Evolutionary conservation across 2,113 vertebrate species (phyloP).

Genomic region (Gobius niger): DNA sequence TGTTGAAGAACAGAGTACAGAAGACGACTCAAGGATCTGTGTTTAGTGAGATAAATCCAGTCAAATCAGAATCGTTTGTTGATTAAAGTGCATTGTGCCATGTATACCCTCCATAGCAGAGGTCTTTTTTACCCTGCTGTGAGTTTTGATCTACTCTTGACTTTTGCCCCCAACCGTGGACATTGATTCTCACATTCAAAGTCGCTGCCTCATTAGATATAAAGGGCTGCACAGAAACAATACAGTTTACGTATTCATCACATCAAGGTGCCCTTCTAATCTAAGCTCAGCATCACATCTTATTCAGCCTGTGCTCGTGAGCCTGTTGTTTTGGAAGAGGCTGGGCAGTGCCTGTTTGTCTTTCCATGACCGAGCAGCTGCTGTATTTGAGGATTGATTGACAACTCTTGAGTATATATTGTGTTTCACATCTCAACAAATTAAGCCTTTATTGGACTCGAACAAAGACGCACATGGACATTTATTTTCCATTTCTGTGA

Average conservation of each 20-base stretch:
- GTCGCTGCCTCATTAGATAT: slow-evolving; percentile 16
- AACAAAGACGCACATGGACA: neutral
- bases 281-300: neutral
- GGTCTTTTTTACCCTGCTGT: too few relatives aligned
- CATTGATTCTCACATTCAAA: slow-evolving; percentile 38
- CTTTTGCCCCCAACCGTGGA: slow-evolving; percentile 3
- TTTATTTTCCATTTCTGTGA: neutral
- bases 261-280: neutral
- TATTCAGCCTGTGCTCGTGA: neutral
- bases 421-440: slow-evolving; percentile 1
- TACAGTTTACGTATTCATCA: slow-evolving; percentile 9
- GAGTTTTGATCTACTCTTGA: slow-evolving; percentile 25
- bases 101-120: too few relatives aligned
- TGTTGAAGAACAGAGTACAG: too few relatives aligned
- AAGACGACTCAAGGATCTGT: too few relatives aligned
- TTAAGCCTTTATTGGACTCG: neutral
- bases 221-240: slow-evolving; percentile 18
- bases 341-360: slow-evolving; percentile 36
- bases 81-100: too few relatives aligned
- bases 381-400: slow-evolving; percentile 28
- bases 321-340: slow-evolving; percentile 9
- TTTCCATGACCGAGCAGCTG: slow-evolving; percentile 41
- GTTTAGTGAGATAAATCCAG: too few relatives aligned
- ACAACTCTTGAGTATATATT: slow-evolving; percentile 21
- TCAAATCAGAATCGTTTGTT: too few relatives aligned